phyloP scores from a whole-genome alignment of 2,888 invertebrate species.

The Xiphydria camelus region DNA sequence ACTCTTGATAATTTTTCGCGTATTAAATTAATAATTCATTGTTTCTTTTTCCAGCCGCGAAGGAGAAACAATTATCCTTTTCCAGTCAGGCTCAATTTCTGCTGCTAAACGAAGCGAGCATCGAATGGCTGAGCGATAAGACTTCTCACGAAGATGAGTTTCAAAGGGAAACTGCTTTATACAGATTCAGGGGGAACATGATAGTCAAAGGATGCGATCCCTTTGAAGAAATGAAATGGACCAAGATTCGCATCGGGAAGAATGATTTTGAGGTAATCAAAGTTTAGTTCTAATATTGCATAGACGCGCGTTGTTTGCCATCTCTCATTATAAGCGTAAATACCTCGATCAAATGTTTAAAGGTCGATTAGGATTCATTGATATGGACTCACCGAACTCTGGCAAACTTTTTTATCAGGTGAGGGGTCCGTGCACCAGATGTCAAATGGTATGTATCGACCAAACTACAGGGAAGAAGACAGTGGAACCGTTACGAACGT shows the following conservation, averaged over 20 bases:
- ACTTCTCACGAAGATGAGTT: slow-evolving; percentile 59
- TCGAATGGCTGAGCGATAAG: slow-evolving; percentile 69
- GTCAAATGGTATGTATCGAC: slow-evolving; percentile 95
- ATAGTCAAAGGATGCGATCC: slow-evolving; percentile 72
- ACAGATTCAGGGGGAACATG: slow-evolving; percentile 90
- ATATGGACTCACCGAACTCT: slow-evolving; percentile 4
- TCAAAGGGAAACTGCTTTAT: slow-evolving; percentile 65
- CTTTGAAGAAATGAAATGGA: slow-evolving; percentile 80
- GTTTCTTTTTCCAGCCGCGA: not conserved
- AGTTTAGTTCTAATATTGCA: slow-evolving; percentile 2
- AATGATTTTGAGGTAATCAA: slow-evolving; percentile 66
- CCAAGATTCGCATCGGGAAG: slow-evolving; percentile 67
- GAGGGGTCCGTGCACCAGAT: slow-evolving; percentile 82
- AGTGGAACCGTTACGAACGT: slow-evolving; percentile 75
- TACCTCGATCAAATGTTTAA: not conserved
- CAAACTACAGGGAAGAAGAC: slow-evolving; percentile 81
- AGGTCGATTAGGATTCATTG: slow-evolving; percentile 10
- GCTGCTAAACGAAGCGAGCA: slow-evolving; percentile 77
- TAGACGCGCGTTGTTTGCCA: too few species aligned
- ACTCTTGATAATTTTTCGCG: not conserved
- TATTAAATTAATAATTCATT: not conserved
- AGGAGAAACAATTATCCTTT: slow-evolving; percentile 60
- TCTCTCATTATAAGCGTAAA: too few species aligned
- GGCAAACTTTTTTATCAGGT: slow-evolving; percentile 61
- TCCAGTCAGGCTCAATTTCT: slow-evolving; percentile 87